These are phyloP conservation scores for Drosophila prolongata DNA, from an alignment of 2,888 invertebrate species.

Conservation along the genomic window DNA sequence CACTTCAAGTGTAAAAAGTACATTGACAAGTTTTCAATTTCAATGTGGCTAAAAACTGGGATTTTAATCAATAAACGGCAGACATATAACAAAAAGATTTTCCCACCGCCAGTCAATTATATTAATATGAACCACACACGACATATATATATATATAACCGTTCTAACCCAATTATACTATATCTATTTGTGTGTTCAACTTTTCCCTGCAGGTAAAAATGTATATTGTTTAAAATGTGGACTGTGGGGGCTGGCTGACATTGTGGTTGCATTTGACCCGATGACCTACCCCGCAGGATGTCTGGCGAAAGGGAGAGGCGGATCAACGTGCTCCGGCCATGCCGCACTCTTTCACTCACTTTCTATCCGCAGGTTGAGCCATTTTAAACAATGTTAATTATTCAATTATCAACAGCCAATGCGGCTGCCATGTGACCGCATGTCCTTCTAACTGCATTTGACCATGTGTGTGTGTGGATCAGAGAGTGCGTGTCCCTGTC, in stretches of 20 bases:
- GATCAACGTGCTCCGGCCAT: neutral
- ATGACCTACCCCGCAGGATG: constrained; percentile 58
- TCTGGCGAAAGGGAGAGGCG: constrained; percentile 23
- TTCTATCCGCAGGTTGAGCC: constrained; percentile 35
- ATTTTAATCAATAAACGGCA: constrained; percentile 80
- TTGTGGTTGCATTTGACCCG: constrained; percentile 78
- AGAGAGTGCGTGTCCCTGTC: constrained; percentile 6
- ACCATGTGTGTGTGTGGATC: neutral
- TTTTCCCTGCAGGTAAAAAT: constrained; percentile 10
- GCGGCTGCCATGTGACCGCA: constrained; percentile 48
- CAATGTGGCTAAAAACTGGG: constrained; percentile 23
- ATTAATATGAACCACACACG: constrained; percentile 41
- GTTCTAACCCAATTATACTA: constrained; percentile 62
- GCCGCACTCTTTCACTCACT: neutral
- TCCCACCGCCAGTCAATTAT: constrained; percentile 79
- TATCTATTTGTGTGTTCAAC: constrained; percentile 3
- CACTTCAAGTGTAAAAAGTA: constrained; percentile 34
- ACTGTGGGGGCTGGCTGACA: constrained; percentile 58
- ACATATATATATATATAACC: constrained; percentile 12
- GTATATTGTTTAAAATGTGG: constrained; percentile 47
- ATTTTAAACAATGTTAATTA: constrained; percentile 80
- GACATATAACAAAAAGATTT: constrained; percentile 63
- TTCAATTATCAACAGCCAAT: constrained; percentile 76
- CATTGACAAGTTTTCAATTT: constrained; percentile 52
- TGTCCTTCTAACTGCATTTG: constrained; percentile 43